These are phyloP conservation scores for Lasioglossum pauxillum DNA, from an alignment of 2,888 invertebrate species.

Conservation along the genomic window DNA sequence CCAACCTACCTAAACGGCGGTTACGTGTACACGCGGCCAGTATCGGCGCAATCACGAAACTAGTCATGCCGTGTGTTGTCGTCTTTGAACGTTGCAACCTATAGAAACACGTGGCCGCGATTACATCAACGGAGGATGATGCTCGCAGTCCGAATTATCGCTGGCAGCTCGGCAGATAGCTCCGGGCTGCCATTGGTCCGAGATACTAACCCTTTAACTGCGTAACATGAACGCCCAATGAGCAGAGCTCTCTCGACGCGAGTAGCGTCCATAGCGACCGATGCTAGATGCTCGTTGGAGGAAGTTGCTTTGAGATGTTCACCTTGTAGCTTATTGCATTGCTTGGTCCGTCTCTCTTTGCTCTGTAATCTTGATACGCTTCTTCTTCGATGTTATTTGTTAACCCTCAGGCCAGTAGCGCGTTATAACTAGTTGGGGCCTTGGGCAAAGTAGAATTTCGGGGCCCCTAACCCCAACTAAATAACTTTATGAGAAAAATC, in stretches of 20 bases:
- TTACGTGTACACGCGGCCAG: slow-evolving; percentile 24
- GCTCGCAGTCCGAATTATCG: not conserved
- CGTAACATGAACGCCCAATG: not conserved
- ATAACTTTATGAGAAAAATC: too few relatives aligned
- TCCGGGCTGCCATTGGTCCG: not conserved
- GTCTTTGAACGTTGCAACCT: not conserved
- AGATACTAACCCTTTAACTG: not conserved
- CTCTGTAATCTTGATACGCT: too few relatives aligned
- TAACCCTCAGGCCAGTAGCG: too few relatives aligned
- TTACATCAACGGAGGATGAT: not conserved
- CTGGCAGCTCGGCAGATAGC: not conserved
- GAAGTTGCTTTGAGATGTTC: not conserved
- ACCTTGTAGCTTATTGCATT: not conserved
- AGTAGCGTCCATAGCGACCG: not conserved
- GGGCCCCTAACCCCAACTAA: too few relatives aligned
- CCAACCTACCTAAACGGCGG: slow-evolving; percentile 14
- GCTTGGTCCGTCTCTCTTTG: too few relatives aligned
- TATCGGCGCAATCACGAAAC: slow-evolving; percentile 44
- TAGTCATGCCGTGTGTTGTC: not conserved
- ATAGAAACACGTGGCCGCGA: not conserved
- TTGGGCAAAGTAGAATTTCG: too few relatives aligned
- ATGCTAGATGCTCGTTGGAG: not conserved
- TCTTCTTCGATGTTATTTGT: too few relatives aligned
- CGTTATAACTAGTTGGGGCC: too few relatives aligned
- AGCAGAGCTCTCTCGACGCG: not conserved